These are phyloP conservation scores for Noctua comes DNA, from an alignment of 2,888 invertebrate species.

Conservation along the genomic window DNA sequence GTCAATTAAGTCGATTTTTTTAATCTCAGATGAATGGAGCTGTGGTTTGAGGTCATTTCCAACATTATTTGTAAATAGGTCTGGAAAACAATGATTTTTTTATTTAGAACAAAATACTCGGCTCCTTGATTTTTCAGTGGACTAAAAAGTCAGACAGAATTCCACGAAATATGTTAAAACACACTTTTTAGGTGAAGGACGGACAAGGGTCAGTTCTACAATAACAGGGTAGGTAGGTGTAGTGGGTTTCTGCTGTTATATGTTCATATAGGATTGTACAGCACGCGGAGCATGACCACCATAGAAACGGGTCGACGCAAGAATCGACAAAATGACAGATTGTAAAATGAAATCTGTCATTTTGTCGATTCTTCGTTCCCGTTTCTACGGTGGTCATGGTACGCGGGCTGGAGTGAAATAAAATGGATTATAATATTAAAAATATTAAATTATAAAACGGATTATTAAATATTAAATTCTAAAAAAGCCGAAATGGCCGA, in stretches of 20 bases:
- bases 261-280: background rate
- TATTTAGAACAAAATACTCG: background rate
- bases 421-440: background rate
- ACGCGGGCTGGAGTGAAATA: background rate
- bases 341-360: no score
- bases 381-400: no score
- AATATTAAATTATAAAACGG: no score
- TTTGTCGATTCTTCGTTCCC: no score
- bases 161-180: slow-evolving; percentile 1
- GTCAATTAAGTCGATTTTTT: background rate
- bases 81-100: background rate
- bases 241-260: background rate
- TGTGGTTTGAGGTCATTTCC: background rate
- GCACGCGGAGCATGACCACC: no score
- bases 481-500: no score
- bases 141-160: slow-evolving; percentile 13
- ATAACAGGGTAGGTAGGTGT: background rate
- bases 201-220: background rate
- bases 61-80: background rate
- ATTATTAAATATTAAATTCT: no score
- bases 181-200: background rate
- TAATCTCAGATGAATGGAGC: background rate
- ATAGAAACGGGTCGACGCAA: no score
- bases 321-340: no score
- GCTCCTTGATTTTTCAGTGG: background rate